Evolutionary conservation across 2,888 invertebrate species (phyloP).

Genomic region (Pediacus dermestoides): DNA sequence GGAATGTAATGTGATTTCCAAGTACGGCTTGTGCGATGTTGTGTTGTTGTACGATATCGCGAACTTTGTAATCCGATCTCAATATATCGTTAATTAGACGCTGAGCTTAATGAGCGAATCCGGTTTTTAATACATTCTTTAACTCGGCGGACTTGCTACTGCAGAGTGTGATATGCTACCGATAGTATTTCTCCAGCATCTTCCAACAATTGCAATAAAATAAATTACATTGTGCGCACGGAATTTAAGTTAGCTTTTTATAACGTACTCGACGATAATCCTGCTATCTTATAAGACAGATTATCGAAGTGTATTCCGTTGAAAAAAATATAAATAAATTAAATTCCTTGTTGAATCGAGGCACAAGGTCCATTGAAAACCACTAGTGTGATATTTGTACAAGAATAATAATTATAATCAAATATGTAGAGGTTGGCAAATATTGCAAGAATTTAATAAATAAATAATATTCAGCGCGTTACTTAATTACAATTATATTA

Average conservation of each 20-base stretch:
- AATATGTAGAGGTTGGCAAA: too few relatives aligned
- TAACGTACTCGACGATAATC: background rate
- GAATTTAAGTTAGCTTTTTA: constrained; percentile 13
- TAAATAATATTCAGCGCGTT: too few relatives aligned
- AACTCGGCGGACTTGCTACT: constrained; percentile 17
- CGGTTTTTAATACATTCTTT: constrained; percentile 27
- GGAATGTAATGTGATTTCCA: constrained; percentile 29
- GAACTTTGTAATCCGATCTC: constrained; percentile 32
- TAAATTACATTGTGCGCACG: constrained; percentile 23
- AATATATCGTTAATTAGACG: constrained; percentile 35
- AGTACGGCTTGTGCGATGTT: constrained; percentile 28
- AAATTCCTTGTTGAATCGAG: too few relatives aligned
- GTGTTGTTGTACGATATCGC: constrained; percentile 27
- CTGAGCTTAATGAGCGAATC: constrained; percentile 32
- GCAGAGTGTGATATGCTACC: constrained; percentile 25
- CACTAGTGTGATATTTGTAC: too few relatives aligned
- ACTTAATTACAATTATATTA: too few relatives aligned
- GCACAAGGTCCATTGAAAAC: too few relatives aligned
- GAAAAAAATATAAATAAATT: too few relatives aligned
- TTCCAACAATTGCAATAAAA: constrained; percentile 21
- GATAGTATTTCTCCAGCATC: constrained; percentile 25
- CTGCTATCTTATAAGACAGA: too few relatives aligned
- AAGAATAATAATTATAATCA: too few relatives aligned
- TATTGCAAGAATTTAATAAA: too few relatives aligned
- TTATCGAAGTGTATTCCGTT: too few relatives aligned